A percentile compares a stretch with the other conserved stretches of the same genome.
phyloP scores from a whole-genome alignment of 1,140 invertebrate genomes.

The Heliconius melpomene region DNA sequence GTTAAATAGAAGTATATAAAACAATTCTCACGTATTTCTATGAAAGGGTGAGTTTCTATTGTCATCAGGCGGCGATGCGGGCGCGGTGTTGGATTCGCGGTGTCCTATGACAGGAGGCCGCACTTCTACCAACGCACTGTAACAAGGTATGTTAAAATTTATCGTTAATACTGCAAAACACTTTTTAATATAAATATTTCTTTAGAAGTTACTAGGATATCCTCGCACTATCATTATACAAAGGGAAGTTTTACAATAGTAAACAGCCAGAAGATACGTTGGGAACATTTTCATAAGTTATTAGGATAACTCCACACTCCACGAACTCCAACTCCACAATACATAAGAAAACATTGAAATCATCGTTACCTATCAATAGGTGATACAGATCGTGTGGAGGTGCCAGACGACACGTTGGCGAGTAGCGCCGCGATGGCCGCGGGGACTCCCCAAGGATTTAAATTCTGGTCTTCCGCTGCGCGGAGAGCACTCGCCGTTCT shows the following conservation, averaged over 20 bases:
- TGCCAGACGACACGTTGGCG: constrained; percentile 71
- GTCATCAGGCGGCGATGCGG: constrained; percentile 68
- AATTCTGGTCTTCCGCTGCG: constrained; percentile 56
- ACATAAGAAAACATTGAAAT: background rate
- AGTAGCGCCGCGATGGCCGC: constrained; percentile 57
- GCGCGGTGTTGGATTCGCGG: constrained; percentile 63
- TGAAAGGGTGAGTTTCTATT: constrained; percentile 65
- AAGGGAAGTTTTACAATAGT: too few species aligned
- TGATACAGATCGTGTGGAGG: constrained; percentile 75
- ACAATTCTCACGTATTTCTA: constrained; percentile 60
- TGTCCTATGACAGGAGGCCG: constrained; percentile 54
- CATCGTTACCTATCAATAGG: constrained; percentile 66
- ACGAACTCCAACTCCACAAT: background rate
- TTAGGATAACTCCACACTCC: background rate
- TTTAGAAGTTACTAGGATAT: too few species aligned
- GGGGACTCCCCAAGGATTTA: constrained; percentile 60
- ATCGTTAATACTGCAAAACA: background rate
- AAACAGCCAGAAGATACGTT: too few species aligned
- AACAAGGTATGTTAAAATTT: background rate
- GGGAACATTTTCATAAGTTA: too few species aligned
- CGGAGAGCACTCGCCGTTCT: constrained; percentile 58
- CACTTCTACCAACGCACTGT: constrained; percentile 54
- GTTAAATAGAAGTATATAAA: too few species aligned
- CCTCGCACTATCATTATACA: too few species aligned
- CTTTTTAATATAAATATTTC: too few species aligned